A percentile compares a stretch with the other conserved stretches of the same genome.
These are phyloP conservation scores for Drosophila histrio DNA, from an alignment of 2,888 invertebrate species.

Conservation along the genomic window DNA sequence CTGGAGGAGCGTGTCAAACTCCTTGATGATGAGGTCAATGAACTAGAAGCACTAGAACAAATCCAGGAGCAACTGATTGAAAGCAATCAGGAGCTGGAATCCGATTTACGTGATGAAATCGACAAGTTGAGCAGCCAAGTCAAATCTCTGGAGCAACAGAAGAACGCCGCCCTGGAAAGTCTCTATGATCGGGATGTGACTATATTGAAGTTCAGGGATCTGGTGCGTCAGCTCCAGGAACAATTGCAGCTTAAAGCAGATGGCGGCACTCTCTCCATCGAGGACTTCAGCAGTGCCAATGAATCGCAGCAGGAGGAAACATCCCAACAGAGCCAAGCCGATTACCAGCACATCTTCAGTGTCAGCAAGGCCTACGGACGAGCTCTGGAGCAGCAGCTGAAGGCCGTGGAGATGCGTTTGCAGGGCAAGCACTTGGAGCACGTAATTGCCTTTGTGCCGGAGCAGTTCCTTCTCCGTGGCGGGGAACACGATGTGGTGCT, in stretches of 20 bases:
- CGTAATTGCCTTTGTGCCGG: slow-evolving; percentile 97
- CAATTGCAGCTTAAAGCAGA: slow-evolving; percentile 89
- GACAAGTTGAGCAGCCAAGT: slow-evolving; percentile 93
- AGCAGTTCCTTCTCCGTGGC: slow-evolving; percentile 91
- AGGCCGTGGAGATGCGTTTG: slow-evolving; percentile 94
- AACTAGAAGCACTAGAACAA: slow-evolving; percentile 95
- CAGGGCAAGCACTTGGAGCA: slow-evolving; percentile 93
- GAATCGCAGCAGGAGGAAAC: slow-evolving; percentile 79
- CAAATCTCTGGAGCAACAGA: slow-evolving; percentile 91
- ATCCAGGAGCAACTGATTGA: slow-evolving; percentile 99
- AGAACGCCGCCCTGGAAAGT: slow-evolving; percentile 95
- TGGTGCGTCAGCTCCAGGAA: slow-evolving; percentile 95
- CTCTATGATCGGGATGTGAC: slow-evolving; percentile 96
- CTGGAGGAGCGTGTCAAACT: slow-evolving; percentile 95
- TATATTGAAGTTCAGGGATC: slow-evolving; percentile 96
- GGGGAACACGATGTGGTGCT: slow-evolving; percentile 97
- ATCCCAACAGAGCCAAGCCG: slow-evolving; percentile 85
- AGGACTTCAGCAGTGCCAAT: slow-evolving; percentile 77
- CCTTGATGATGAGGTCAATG: slow-evolving; percentile 95
- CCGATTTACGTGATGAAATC: slow-evolving; percentile 96
- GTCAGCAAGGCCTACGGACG: slow-evolving; percentile 89
- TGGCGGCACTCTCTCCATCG: slow-evolving; percentile 85
- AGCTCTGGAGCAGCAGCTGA: slow-evolving; percentile 94
- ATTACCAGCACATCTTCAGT: slow-evolving; percentile 89
- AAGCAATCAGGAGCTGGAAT: slow-evolving; percentile 95